Evolutionary conservation across 2,113 vertebrate species (phyloP).

Genomic region (Arenaria interpres): DNA sequence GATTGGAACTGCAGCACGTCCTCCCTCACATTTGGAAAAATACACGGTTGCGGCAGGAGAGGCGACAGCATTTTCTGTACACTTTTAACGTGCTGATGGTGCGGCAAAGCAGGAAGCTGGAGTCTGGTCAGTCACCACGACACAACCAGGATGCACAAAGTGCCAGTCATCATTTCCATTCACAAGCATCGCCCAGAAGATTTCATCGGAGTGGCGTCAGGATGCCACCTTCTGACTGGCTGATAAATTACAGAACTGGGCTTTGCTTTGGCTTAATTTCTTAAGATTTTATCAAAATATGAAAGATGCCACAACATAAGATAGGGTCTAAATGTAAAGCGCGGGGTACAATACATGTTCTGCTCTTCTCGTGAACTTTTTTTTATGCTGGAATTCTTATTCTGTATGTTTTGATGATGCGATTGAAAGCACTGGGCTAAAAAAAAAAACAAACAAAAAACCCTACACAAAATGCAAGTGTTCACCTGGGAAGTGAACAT

Average conservation of each 20-base stretch:
- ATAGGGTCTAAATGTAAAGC: neutral
- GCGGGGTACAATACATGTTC: neutral
- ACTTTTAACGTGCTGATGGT: rapidly evolving
- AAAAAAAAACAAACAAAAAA: neutral
- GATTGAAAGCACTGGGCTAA: neutral
- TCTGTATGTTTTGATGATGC: neutral
- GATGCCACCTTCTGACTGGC: slow-evolving; percentile 43
- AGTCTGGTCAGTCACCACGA: neutral
- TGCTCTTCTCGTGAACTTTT: neutral
- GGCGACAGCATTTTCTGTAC: neutral
- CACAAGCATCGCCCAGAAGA: rapidly evolving
- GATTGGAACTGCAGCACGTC: neutral
- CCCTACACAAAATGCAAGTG: rapidly evolving
- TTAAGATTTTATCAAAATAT: neutral
- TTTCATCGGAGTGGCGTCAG: neutral
- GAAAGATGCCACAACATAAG: rapidly evolving
- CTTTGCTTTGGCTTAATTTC: rapidly evolving
- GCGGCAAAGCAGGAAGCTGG: neutral
- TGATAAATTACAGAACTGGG: neutral
- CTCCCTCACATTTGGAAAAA: neutral
- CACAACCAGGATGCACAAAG: neutral
- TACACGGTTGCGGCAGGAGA: rapidly evolving
- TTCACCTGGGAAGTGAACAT: rapidly evolving
- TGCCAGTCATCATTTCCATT: neutral
- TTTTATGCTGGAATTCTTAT: neutral